Conservation (phyloP, 2,113 vertebrate species). For the Thamnophis sirtalis region DNA sequence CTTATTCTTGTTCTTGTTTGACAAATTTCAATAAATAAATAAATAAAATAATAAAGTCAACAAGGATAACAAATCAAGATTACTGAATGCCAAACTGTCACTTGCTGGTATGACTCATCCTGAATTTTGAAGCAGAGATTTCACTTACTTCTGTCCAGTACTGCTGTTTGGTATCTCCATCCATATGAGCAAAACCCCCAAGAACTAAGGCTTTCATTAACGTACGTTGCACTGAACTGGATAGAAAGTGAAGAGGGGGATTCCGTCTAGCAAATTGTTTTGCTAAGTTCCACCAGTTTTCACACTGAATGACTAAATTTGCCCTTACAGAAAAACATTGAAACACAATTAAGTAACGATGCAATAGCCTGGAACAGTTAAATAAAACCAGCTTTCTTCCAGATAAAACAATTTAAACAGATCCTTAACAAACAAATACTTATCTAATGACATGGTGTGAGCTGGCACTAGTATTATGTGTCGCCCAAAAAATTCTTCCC, state of each 20-base stretch:
- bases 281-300: conserved; percentile 98
- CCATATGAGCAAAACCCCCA: conserved; percentile 98
- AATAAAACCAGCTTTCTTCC: neutral
- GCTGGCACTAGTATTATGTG: neutral
- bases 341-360: neutral
- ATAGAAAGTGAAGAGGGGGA: conserved; percentile 91
- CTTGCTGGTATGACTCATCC: neutral
- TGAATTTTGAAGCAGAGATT: neutral
- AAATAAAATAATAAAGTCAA: neutral
- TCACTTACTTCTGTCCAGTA: conserved; percentile 94
- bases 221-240: conserved; percentile 91
- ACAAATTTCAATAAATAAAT: too few species aligned
- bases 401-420: neutral
- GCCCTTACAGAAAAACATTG: conserved; percentile 71
- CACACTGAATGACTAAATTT: conserved; percentile 95
- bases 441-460: neutral
- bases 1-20: too few species aligned
- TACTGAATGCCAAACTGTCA: neutral
- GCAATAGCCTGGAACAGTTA: neutral
- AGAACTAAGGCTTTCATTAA: conserved; percentile 97
- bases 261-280: conserved; percentile 94
- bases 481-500: neutral
- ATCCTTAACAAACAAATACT: neutral
- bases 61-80: neutral
- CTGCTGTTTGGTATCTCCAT: conserved; percentile 93